Percentiles rank a stretch among this genome's conserved stretches.
phyloP scores from a whole-genome alignment of 2,797 vertebrate genomes.

The Gymnocypris eckloni region DNA sequence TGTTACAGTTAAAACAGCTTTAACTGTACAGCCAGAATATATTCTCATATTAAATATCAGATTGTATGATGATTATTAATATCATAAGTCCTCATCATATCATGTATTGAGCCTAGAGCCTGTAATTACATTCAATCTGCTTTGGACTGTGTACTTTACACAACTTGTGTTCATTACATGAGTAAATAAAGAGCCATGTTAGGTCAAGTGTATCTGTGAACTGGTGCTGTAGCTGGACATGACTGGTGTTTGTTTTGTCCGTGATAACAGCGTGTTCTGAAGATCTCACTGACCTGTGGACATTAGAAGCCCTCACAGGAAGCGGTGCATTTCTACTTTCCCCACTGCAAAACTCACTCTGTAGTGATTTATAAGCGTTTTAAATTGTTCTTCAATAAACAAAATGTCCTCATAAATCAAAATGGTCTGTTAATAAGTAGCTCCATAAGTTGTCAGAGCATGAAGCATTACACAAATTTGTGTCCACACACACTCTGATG shows the following conservation, averaged over 20 bases:
- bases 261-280: conserved; percentile 37
- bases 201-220: not conserved
- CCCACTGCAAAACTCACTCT: no score
- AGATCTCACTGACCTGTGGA: conserved; percentile 29
- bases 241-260: conserved; percentile 25
- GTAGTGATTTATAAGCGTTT: no score
- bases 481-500: no score
- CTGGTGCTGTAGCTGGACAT: not conserved
- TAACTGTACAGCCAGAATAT: not conserved
- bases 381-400: not conserved
- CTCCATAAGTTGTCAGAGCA: not conserved
- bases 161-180: not conserved
- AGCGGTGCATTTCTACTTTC: no score
- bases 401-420: no score
- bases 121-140: not conserved
- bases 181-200: not conserved
- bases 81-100: not conserved
- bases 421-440: not conserved
- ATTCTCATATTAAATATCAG: not conserved
- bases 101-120: not conserved
- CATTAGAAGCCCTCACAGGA: no score
- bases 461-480: no score
- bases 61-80: not conserved
- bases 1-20: not conserved
- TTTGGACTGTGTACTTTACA: not conserved